Base-by-base conservation (phyloP, 2,113 vertebrate species). In the Anhinga anhinga region DNA sequence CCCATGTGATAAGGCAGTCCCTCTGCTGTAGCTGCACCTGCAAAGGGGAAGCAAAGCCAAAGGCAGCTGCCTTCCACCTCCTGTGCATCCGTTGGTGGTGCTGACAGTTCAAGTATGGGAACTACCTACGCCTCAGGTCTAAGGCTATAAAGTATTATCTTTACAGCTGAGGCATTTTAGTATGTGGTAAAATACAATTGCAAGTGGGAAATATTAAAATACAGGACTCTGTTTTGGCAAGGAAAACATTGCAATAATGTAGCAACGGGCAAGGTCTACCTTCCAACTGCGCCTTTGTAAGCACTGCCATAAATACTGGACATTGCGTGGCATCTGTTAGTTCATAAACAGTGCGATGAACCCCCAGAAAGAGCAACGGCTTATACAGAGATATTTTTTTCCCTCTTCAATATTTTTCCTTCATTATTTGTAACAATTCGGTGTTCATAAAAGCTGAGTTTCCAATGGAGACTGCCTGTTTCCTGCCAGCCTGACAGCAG, bases 121-220 rank as follows among this genome's bases (percentile, higher is more conserved):
- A 40, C 61, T 90, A 65, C 81, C 91, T 71, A 67, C 73, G 86
- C 82, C 59, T 90, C 50, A 23, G 27, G 76, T 92, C 88, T 91
- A 85, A 83, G 72, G 61, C 82, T 95, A n/a, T 10, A 42, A 92
- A 80, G 26, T 74, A 61, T 34, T 79, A 27, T 55, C 83, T 93
- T 72, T 88, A 58, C 44, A 92, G 88, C 56, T 66, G 22, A 88
- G 65, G 71, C 47, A 67, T 88, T 97, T 91, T 92, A 95, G 72
- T 95, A 56, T 73, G 44, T 82, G 90, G 84, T 90, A 95, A 96
- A 90, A 94, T 69, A 52, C 58, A 82, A 52, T 42, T 84, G n/a
- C 55, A 86, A 88, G 82, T 79, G 87, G 85, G n/a, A 97, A 96
- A 89, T 88, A 74, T 66, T 82, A 90, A 95, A 93, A 90, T 78